Conservation (phyloP, 2,113 vertebrate genomes). For the Syngnathus typhle region DNA sequence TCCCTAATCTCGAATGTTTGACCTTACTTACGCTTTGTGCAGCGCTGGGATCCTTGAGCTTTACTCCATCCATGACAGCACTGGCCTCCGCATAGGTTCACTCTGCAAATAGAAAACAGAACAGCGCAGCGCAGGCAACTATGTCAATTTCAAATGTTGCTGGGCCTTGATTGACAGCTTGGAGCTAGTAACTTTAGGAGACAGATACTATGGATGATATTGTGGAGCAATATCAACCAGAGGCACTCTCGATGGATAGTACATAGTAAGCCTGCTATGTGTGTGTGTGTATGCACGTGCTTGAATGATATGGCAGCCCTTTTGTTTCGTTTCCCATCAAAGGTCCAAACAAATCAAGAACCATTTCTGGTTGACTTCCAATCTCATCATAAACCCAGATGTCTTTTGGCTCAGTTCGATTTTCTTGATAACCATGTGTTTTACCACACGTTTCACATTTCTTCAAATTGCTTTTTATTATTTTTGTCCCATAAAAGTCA, state of each 20-base stretch:
- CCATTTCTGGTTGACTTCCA: neutral
- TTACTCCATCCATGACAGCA: slow-evolving; percentile 95
- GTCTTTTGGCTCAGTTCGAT: neutral
- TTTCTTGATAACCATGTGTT: neutral
- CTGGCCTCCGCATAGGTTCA: slow-evolving; percentile 90
- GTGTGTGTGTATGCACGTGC: neutral
- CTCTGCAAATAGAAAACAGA: slow-evolving; percentile 74
- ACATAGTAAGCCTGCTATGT: no score
- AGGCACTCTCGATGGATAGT: no score
- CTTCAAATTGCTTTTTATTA: no score
- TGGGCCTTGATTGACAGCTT: neutral
- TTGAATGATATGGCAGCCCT: neutral
- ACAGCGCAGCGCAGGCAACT: slow-evolving; percentile 20
- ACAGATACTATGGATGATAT: no score
- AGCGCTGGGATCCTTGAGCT: slow-evolving; percentile 86
- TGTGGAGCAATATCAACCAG: no score
- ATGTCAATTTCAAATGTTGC: neutral
- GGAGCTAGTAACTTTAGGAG: no score
- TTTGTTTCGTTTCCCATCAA: neutral
- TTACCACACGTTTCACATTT: neutral
- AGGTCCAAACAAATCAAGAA: neutral
- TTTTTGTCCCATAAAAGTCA: no score
- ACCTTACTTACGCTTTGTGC: slow-evolving; percentile 87
- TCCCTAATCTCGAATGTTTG: neutral
- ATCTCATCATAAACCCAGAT: neutral